Percentiles rank a stretch among this genome's conserved stretches.
phyloP scores from a whole-genome alignment of 2,797 vertebrate species.

The Pogoniulus pusillus region DNA sequence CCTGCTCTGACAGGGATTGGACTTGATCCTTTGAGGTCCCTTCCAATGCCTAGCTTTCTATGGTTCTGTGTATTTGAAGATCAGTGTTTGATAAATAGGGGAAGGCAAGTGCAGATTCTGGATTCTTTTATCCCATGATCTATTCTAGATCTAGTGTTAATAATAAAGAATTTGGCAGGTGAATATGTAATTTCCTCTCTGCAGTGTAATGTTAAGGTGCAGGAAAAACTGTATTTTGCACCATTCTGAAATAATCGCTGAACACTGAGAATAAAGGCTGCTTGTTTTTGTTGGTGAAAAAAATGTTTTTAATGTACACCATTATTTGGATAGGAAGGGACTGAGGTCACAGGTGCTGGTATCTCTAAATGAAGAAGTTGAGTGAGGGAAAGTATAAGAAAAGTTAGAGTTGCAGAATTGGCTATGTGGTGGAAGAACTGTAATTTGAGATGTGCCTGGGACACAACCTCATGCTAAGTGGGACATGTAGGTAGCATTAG shows the following conservation, averaged over 20 bases:
- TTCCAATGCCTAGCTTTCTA: too few relatives aligned
- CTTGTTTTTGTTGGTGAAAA: not conserved
- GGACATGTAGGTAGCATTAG: not conserved
- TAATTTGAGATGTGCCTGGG: not conserved
- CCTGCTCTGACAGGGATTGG: too few relatives aligned
- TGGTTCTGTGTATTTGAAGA: too few relatives aligned
- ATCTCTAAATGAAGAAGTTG: not conserved
- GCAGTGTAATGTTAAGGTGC: not conserved
- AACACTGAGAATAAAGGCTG: not conserved
- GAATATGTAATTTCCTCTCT: not conserved
- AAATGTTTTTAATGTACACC: not conserved
- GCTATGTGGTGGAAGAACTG: not conserved
- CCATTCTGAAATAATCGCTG: not conserved
- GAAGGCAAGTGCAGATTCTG: not conserved
- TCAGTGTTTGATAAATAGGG: not conserved
- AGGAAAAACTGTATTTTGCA: not conserved
- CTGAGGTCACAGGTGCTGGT: not conserved
- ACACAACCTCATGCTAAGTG: accelerated
- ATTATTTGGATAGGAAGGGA: not conserved
- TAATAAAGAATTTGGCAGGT: not conserved
- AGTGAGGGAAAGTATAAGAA: not conserved
- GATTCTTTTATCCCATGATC: not conserved
- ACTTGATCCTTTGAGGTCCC: too few relatives aligned
- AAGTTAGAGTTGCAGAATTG: not conserved
- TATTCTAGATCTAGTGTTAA: not conserved